Conservation (phyloP, 2,113 vertebrate species). For the Diadophis punctatus region DNA sequence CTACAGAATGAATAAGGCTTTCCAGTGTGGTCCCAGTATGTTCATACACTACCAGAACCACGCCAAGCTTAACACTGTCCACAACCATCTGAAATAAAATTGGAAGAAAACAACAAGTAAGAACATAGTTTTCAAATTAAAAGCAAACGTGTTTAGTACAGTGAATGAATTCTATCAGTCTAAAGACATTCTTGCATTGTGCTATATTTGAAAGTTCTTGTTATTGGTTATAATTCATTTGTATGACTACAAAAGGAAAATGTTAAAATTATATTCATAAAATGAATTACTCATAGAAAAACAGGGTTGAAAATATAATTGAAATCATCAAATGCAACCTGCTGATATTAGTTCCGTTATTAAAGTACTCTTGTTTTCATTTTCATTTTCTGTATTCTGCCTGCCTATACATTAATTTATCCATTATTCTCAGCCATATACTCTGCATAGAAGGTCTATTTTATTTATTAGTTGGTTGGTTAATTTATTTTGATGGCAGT, state of each 20-base stretch:
- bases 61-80: slow-evolving; percentile 63
- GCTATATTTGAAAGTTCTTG: background rate
- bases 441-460: background rate
- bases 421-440: background rate
- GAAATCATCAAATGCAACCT: background rate
- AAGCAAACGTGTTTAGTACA: background rate
- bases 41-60: slow-evolving; percentile 75
- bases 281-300: background rate
- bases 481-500: background rate
- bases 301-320: background rate
- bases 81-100: slow-evolving; percentile 72
- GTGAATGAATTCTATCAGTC: background rate
- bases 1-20: slow-evolving; percentile 66
- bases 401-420: background rate
- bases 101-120: background rate
- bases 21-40: slow-evolving; percentile 69
- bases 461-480: background rate
- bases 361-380: background rate
- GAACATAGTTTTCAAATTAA: background rate
- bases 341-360: background rate
- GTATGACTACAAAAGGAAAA: background rate
- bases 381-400: background rate
- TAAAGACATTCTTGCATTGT: background rate
- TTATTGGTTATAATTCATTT: background rate
- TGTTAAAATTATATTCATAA: background rate